Percentiles rank a stretch among this genome's conserved stretches.
Evolutionary conservation across 2,797 vertebrate species (phyloP).

Genomic region (Pampus argenteus): DNA sequence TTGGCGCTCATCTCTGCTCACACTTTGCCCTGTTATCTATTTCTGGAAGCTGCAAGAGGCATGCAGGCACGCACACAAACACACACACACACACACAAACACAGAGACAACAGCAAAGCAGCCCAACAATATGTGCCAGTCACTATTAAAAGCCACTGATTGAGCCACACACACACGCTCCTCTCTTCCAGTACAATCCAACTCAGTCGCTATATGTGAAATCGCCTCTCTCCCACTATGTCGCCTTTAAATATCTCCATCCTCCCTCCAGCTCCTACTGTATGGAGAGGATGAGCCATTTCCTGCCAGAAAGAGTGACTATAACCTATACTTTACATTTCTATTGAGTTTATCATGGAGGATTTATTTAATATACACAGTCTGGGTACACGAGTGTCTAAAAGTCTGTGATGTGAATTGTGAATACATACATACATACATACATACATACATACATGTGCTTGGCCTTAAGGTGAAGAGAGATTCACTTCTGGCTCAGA

Average conservation of each 20-base stretch:
- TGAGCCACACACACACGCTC: slow-evolving; percentile 60
- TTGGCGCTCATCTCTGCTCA: slow-evolving; percentile 61
- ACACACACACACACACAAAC: slow-evolving; percentile 28
- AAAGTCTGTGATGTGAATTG: background rate
- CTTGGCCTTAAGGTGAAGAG: slow-evolving; percentile 23
- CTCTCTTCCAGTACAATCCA: slow-evolving; percentile 66
- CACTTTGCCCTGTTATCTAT: slow-evolving; percentile 77
- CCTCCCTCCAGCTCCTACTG: slow-evolving; percentile 1
- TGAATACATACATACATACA: too few relatives aligned
- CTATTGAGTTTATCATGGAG: background rate
- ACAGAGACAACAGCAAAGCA: slow-evolving; percentile 42
- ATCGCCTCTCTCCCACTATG: slow-evolving; percentile 11
- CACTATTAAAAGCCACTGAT: slow-evolving; percentile 65
- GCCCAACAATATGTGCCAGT: slow-evolving; percentile 62
- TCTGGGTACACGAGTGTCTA: background rate
- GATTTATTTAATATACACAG: background rate
- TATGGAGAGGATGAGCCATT: background rate
- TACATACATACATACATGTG: slow-evolving; percentile 17
- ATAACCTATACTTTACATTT: too few relatives aligned
- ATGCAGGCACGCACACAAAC: slow-evolving; percentile 30
- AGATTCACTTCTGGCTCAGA: slow-evolving; percentile 43
- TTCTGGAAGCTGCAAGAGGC: slow-evolving; percentile 78
- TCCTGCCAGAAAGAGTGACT: background rate
- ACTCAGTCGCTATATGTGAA: slow-evolving; percentile 26
- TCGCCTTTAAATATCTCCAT: slow-evolving; percentile 4